These are phyloP conservation scores for Adelognathus sp. DNA, from an alignment of 2,888 invertebrate species.

Conservation along the genomic window DNA sequence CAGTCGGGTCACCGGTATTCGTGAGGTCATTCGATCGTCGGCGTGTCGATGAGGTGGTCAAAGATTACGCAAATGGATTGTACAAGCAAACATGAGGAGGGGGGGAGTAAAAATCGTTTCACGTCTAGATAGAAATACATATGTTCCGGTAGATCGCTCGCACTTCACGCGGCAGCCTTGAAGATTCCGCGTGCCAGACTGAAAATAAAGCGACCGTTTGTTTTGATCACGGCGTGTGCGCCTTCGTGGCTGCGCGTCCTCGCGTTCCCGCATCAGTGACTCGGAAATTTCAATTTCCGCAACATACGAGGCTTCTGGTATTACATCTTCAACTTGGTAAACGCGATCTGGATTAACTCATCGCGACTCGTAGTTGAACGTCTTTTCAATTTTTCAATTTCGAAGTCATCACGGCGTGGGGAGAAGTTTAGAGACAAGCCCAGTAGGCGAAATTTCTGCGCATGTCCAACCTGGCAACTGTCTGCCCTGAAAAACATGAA, in stretches of 20 bases:
- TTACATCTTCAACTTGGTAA: too few relatives aligned
- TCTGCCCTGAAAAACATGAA: too few relatives aligned
- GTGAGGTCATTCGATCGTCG: not conserved
- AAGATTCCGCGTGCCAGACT: conserved; percentile 16
- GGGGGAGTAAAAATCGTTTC: conserved; percentile 12
- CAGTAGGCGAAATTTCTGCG: too few relatives aligned
- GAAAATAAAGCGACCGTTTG: conserved; percentile 23
- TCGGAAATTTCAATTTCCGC: not conserved
- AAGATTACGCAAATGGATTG: not conserved
- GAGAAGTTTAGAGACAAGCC: too few relatives aligned
- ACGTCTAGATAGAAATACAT: not conserved
- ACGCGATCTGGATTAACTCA: too few relatives aligned
- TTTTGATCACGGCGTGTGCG: conserved; percentile 8
- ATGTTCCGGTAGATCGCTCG: not conserved
- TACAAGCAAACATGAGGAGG: not conserved
- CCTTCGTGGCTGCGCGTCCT: conserved; percentile 13
- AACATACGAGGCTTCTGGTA: too few relatives aligned
- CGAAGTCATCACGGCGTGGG: too few relatives aligned
- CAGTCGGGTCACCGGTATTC: not conserved
- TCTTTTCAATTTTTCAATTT: too few relatives aligned
- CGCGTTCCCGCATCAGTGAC: not conserved
- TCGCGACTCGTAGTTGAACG: too few relatives aligned
- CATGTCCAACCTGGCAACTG: too few relatives aligned
- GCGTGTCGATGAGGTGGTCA: not conserved
- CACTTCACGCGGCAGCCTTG: conserved; percentile 23